Base-by-base conservation (phyloP, 2,888 invertebrate species). In the Philereme transversata region DNA sequence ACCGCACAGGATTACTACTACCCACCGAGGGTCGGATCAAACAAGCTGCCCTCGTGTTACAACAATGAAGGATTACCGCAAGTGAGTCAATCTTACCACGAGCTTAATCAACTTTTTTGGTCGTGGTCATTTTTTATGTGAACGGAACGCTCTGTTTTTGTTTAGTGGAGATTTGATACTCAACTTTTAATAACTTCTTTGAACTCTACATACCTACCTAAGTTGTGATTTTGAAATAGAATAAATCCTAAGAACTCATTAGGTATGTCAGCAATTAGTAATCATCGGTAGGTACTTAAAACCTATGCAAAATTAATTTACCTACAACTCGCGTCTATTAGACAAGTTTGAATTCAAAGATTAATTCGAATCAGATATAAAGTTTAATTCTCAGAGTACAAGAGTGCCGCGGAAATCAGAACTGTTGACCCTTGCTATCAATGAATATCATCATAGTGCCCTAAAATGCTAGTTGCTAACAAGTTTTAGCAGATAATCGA, bases 31-130 rank as follows among this genome's bases (percentile, higher is more conserved):
- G 81, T 83, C 50, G 87, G 86, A 64, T 83, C 90, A 33, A 84
- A 85, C 74, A 87, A 87, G 71, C 79, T 87, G 34, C 85, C 90
- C 9, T 85, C 89, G 7, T 91, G 91, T 71, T 89, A 90, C 77
- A 86, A 83, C 73, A 82, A 71, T 75, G 87, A 88, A 53, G 86
- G 86, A 66, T 68, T 78, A 34, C 90, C 91, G 0, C 91, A 91
- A 83, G 91, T 91, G 75, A 86, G 88, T 86, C 45, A 41, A 45
- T 34, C 51, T 48, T 71, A 54, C 48, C 58, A 55, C 47, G 64
- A 69, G 69, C 76, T 76, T 70, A 77, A 74, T 71, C 64, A 77
- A 71, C 75, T 75, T 80, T 67, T 73, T 75, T 62, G 69, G 72
- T 74, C 71, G 73, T 77, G 73, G 73, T 76, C 67, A 71, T 77